Conservation (phyloP, 2,888 invertebrate species). For the Sminthurinus aureus region DNA sequence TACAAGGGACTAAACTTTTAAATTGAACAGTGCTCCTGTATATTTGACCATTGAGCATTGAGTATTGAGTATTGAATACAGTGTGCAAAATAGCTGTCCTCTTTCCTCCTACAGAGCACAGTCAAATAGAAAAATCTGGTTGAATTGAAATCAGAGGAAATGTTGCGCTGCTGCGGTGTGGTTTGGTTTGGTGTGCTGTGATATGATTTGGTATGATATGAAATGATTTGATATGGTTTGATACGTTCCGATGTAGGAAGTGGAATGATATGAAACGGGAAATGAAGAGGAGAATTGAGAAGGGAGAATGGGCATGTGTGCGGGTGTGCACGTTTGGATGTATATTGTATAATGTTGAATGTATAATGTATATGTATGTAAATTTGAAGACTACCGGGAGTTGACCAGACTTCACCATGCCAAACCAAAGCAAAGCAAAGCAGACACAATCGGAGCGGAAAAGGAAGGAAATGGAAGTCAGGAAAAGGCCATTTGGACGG, state of each 20-base stretch:
- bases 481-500: slow-evolving; percentile 3
- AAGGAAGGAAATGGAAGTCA: background rate
- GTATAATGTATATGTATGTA: background rate
- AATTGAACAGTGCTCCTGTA: too few species aligned
- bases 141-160: too few species aligned
- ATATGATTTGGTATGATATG: background rate
- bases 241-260: too few species aligned
- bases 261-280: background rate
- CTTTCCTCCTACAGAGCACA: too few species aligned
- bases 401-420: background rate
- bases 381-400: background rate
- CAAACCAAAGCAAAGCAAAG: background rate
- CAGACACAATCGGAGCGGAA: background rate
- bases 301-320: background rate
- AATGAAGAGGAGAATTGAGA: background rate
- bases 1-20: too few species aligned
- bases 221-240: too few species aligned
- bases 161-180: too few species aligned
- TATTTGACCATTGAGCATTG: too few species aligned
- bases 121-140: too few species aligned
- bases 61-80: too few species aligned
- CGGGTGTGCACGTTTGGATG: background rate
- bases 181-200: too few species aligned
- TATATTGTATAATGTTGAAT: background rate
- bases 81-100: too few species aligned